These are phyloP conservation scores for Lepidochrysops patricia DNA, from an alignment of 2,888 invertebrate genomes.

Conservation along the genomic window DNA sequence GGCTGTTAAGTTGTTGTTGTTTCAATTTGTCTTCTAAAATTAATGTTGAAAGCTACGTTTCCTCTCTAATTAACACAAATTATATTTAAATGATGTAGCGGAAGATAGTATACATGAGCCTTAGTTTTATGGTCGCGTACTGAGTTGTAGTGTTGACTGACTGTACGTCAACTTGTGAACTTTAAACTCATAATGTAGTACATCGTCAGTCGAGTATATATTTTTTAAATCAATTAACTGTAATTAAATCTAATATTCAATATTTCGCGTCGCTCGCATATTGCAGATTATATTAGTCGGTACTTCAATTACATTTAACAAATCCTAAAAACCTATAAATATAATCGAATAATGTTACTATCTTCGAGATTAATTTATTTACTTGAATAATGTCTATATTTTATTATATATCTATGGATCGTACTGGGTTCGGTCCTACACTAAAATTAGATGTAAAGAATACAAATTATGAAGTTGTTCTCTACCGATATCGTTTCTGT, in stretches of 20 bases:
- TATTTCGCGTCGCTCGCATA: neutral
- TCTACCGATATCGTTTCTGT: neutral
- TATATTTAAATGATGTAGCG: neutral
- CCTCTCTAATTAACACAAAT: neutral
- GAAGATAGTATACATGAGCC: neutral
- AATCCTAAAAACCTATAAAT: neutral
- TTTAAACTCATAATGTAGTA: neutral
- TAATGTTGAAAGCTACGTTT: neutral
- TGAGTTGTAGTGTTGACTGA: neutral
- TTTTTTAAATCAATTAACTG: neutral
- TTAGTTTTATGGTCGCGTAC: neutral
- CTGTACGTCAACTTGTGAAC: neutral
- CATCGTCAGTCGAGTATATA: neutral
- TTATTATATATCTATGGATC: conserved; percentile 7
- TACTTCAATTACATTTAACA: neutral
- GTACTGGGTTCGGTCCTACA: neutral
- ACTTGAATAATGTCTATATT: neutral
- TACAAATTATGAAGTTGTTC: neutral
- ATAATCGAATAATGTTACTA: neutral
- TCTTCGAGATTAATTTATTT: neutral
- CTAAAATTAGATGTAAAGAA: conserved; percentile 9
- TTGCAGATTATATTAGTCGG: neutral
- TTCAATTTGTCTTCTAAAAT: neutral
- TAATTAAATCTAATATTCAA: neutral
- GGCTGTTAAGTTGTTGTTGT: neutral